Percentiles rank a stretch among this genome's conserved stretches.
These are phyloP conservation scores for Amiota minor DNA, from an alignment of 2,888 invertebrate species.

Conservation along the genomic window DNA sequence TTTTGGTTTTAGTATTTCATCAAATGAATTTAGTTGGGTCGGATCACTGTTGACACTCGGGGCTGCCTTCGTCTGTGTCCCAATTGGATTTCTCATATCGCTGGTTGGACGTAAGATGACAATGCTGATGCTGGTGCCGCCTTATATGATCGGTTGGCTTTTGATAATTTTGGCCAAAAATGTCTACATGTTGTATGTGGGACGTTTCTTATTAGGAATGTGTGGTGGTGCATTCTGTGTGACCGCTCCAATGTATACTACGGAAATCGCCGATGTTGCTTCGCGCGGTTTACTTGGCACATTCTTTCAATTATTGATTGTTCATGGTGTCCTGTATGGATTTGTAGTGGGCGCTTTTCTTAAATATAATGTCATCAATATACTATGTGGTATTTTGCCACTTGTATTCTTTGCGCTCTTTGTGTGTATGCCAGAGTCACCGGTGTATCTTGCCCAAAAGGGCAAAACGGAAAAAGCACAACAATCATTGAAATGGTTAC, in stretches of 20 bases:
- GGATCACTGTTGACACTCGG: constrained; percentile 81
- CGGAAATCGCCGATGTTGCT: constrained; percentile 86
- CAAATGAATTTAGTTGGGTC: constrained; percentile 79
- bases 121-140: constrained; percentile 73
- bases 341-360: constrained; percentile 77
- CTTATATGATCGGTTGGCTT: constrained; percentile 83
- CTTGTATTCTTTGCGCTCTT: constrained; percentile 80
- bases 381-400: constrained; percentile 70
- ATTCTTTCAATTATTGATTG: constrained; percentile 88
- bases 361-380: constrained; percentile 49
- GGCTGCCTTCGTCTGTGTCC: constrained; percentile 80
- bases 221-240: constrained; percentile 83
- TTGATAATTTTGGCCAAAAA: constrained; percentile 82
- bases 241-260: constrained; percentile 85
- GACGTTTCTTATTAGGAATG: constrained; percentile 62
- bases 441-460: constrained; percentile 79
- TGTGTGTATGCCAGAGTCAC: constrained; percentile 89
- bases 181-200: constrained; percentile 60
- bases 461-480: constrained; percentile 79
- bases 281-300: constrained; percentile 88
- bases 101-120: constrained; percentile 80
- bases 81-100: constrained; percentile 81
- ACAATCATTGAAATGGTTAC: constrained; percentile 79
- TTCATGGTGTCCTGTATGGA: constrained; percentile 83
- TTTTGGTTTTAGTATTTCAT: constrained; percentile 74